Evolutionary conservation across 2,113 vertebrate genomes (phyloP).

Genomic region (Rhea pennata): DNA sequence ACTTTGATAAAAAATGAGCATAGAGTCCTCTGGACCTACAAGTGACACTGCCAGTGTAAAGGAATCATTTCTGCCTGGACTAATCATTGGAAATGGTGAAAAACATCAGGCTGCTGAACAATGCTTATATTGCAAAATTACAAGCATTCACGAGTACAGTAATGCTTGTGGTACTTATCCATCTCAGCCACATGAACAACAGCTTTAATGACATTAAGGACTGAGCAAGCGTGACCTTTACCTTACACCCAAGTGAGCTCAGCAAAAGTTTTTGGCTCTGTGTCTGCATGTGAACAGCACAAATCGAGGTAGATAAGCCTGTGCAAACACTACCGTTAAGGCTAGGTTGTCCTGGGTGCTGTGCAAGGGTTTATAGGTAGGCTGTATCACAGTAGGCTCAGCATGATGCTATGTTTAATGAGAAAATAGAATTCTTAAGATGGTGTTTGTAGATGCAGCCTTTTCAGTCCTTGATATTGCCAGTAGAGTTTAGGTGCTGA

Average conservation of each 20-base stretch:
- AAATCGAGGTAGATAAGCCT: not conserved
- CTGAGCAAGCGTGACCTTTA: not conserved
- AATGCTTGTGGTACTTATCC: not conserved
- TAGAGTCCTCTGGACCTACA: not conserved
- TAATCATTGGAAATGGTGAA: not conserved
- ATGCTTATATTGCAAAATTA: not conserved
- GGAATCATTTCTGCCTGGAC: not conserved
- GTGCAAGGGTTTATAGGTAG: not conserved
- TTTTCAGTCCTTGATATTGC: not conserved
- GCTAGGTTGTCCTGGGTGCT: not conserved
- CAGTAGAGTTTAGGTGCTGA: not conserved
- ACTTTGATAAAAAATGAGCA: not conserved
- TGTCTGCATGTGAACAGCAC: not conserved
- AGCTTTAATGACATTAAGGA: not conserved
- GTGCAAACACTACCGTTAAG: not conserved
- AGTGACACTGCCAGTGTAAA: not conserved
- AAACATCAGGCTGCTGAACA: not conserved
- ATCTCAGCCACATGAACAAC: not conserved
- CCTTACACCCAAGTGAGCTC: not conserved
- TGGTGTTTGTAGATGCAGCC: not conserved
- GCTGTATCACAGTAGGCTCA: rapidly evolving
- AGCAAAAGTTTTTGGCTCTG: not conserved
- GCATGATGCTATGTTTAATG: not conserved
- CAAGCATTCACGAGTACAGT: not conserved
- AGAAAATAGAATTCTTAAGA: not conserved